Evolutionary conservation across 1,140 invertebrate species (phyloP).

Genomic region (Camponotus pennsylvanicus): DNA sequence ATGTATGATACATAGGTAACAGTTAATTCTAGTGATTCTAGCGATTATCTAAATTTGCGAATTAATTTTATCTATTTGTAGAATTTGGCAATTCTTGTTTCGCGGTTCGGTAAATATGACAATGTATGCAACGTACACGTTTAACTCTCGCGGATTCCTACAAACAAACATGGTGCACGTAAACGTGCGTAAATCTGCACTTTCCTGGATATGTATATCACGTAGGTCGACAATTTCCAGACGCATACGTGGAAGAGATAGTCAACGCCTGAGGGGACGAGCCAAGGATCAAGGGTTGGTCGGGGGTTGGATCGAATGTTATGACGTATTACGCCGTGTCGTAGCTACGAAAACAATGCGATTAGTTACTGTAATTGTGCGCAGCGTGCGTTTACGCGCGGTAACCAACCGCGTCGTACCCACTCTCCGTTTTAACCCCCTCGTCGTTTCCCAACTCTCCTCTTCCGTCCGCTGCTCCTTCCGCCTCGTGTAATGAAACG

Average conservation of each 20-base stretch:
- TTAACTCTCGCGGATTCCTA: conserved; percentile 6
- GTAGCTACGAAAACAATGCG: conserved; percentile 81
- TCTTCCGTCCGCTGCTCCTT: conserved; percentile 11
- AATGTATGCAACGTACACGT: neutral
- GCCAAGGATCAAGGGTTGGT: conserved; percentile 66
- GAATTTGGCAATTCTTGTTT: neutral
- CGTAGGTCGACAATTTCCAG: conserved; percentile 73
- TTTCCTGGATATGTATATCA: conserved; percentile 70
- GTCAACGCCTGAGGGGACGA: conserved; percentile 41
- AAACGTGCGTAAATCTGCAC: conserved; percentile 72
- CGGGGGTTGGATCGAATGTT: conserved; percentile 69
- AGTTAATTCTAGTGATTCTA: neutral
- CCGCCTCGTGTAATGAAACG: conserved; percentile 66
- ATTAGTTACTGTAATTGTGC: conserved; percentile 80
- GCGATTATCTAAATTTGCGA: neutral
- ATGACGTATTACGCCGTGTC: conserved; percentile 78
- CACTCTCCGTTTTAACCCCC: conserved; percentile 34
- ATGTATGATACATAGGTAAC: neutral
- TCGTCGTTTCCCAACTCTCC: conserved; percentile 14
- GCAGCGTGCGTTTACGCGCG: conserved; percentile 69
- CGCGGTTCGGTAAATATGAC: neutral
- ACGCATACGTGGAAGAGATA: conserved; percentile 40
- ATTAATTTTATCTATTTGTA: conserved; percentile 29
- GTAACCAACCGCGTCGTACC: conserved; percentile 63
- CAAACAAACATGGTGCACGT: conserved; percentile 61